Base-by-base conservation (phyloP, 2,113 vertebrate species). In the Amia ocellicauda region DNA sequence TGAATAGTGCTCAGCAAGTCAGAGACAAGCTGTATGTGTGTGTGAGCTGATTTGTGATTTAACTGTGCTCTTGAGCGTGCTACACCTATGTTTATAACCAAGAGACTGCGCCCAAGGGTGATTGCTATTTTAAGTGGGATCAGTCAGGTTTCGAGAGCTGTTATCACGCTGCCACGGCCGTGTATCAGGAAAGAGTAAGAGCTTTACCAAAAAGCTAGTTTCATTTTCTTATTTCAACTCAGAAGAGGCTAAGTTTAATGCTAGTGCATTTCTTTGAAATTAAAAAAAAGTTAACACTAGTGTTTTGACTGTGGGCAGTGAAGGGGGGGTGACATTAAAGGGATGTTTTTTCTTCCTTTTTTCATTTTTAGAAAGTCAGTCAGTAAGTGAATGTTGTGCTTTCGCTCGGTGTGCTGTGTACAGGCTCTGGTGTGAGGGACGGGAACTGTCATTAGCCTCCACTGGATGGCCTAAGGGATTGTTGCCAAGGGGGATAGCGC, bases 401-500 rank as follows among this genome's bases (percentile, higher is more conserved):
- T 36, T 36, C 11, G 31, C 5, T 36, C 5, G 11, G 5, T 36
- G 31, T 36, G 31, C 31, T 36, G 31, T n/a, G n/a, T 36, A 11
- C 11, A 11, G 5, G 5, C 5, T 36, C 11, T 36, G 31, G 31
- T 5, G 31, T 4, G 31, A 11, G 31, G 31, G 31, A 5, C 5
- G 5, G 69, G 69, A 76, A 76, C 58, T 87, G 75, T 80, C 76
- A 81, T 82, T 82, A 76, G 81, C 77, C 77, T 64, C 79, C 80
- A 75, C n/a, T 78, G 77, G 80, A 81, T 86, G 88, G 89, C 89
- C 89, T 85, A 72, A 85, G 85, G 88, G 80, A 76, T 85, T 86
- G 89, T 91, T 89, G 81, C 85, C 85, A 91, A 80, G 89, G 88
- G 85, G 51, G 82, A 91, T 79, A 82, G 78, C 84, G 79, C 83